Evolutionary conservation across 2,888 invertebrate species (phyloP), one percentile per base, ranked within the genome.

Genomic region (Thera britannica): DNA sequence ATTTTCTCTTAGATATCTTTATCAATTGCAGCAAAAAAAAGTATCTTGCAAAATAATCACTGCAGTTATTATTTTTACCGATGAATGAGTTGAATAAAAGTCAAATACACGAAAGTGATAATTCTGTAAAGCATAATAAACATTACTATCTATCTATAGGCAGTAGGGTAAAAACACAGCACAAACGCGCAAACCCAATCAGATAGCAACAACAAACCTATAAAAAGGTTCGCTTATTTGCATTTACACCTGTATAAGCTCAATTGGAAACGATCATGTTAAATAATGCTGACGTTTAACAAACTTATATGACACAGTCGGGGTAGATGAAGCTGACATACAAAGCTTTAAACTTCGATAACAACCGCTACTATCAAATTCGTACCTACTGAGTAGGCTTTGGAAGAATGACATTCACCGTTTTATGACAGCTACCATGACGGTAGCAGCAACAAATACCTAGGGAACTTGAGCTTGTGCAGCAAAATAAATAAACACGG

Each of bases 401-500:
- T 23, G 23, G 0, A 23, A 23, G 23, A 23, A 23, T 23, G 23
- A 23, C 23, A 23, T 23, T 41, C 41, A 7, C 41, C 41, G 41
- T 41, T 41, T 41, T 41, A 41, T 41, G 41, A 3, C 41, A 7
- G 41, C 41, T 7, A 23, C 23, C 23, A 23, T 23, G 23, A 7
- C 41, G 7, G 41, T 7, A 7, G 41, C 41, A 5, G 12, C 49
- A 49, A 11, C 51, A 3, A 23, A 51, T 0, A 55, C 11, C 36
- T 38, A n/a, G n/a, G 38, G 11, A 36, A 6, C 55, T 9, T 35
- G 6, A n/a, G 11, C 2, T 9, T 38, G 55, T 55, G 52, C 72
- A 73, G 60, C 71, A 76, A 76, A 71, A 78, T 79, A 78, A 77
- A 79, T 73, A 80, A 78, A 78, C 77, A 77, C 67, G 67, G 63